Evolutionary conservation across 2,113 vertebrate species (phyloP).

Genomic region (Penelope pileata): DNA sequence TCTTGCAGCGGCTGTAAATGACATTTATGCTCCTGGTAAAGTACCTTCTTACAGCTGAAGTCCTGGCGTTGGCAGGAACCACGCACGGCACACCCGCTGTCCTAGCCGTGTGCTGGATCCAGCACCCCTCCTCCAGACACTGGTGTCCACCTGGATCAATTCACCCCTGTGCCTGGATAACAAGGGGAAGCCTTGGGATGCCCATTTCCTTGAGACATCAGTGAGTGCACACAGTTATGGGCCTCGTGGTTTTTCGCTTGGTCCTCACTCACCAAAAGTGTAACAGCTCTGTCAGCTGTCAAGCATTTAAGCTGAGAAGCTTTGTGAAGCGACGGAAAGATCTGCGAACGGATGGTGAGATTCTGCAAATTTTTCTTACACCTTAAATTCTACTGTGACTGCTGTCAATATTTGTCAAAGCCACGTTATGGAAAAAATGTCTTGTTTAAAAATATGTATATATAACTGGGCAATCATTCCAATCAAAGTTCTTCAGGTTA

Average conservation of each 20-base stretch:
- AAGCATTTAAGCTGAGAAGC: not conserved
- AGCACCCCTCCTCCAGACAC: not conserved
- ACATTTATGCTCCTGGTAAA: not conserved
- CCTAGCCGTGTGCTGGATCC: fast-evolving
- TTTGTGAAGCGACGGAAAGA: not conserved
- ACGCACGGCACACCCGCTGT: not conserved
- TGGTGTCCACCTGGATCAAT: not conserved
- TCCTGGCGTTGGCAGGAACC: not conserved
- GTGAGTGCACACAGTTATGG: not conserved
- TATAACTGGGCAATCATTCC: not conserved
- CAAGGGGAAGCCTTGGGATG: not conserved
- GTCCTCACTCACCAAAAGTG: not conserved
- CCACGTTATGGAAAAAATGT: not conserved
- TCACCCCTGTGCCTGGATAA: not conserved
- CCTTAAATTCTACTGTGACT: not conserved
- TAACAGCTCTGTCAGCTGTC: fast-evolving
- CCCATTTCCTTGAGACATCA: not conserved
- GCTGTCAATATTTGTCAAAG: not conserved
- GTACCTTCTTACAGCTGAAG: not conserved
- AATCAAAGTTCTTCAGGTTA: not conserved
- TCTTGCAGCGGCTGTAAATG: not conserved
- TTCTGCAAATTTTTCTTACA: not conserved
- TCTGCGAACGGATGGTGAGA: not conserved
- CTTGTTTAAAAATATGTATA: not conserved
- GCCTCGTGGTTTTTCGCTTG: not conserved